Base-by-base conservation (phyloP, 2,888 invertebrate species). In the Rhagium mordax region DNA sequence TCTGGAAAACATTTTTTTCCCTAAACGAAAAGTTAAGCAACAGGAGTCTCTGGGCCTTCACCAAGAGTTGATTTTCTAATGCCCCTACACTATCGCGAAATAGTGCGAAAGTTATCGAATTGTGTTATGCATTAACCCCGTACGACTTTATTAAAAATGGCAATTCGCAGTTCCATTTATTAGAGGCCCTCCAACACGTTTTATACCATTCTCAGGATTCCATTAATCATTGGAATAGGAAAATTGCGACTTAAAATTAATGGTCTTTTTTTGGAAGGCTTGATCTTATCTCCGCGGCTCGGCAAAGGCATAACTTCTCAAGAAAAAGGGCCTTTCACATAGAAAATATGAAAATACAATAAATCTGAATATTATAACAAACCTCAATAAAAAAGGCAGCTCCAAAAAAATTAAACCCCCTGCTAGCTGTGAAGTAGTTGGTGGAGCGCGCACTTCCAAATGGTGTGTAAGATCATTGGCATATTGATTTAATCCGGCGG, bases 201-300 rank as follows among this genome's bases (percentile, higher is more conserved):
- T 48, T 27, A 20, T 49, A 60, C 66, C 64, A 53, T 51, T 68
- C 65, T 49, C 24, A 64, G 59, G 57, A 20, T 61, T 53, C 76
- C 76, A 76, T 76, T 76, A 76, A 74, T 76, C 76, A 76, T 71
- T 59, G 48, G 71, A 74, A 73, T 71, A 73, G 69, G 75, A 73
- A 76, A 74, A 74, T 76, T 74, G 71, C 69, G 55, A 65, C 66
- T 67, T 62, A 47, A 59, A 66, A 74, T 76, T 76, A 76, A 76
- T 76, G 75, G 61, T 65, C 70, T 65, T 76, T 74, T n/a, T 72
- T 71, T 51, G 59, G 60, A 71, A 55, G 24, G 65, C 66, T 67
- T 68, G 67, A 76, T 74, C 64, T 66, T 66, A 76, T 76, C 66
- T 57, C 51, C n/a, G 18, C 51, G 24, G 49, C 64, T 16, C 21